phyloP scores from a whole-genome alignment of 2,888 invertebrate species.

The Mactromeris polynyma region DNA sequence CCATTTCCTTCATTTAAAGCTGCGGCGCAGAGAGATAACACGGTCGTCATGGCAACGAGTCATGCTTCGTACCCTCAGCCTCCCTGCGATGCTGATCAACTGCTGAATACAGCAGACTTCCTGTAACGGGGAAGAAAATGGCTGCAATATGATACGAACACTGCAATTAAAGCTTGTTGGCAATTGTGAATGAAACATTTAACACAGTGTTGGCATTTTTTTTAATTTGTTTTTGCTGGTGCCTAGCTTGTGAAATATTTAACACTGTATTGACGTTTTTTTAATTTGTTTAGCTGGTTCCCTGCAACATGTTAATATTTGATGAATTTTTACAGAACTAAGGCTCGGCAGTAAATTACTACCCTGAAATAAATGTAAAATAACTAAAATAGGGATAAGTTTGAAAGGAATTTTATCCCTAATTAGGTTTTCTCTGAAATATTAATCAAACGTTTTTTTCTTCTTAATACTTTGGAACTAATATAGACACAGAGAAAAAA shows the following conservation, averaged over 20 bases:
- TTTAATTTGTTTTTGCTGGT: neutral
- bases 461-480: neutral
- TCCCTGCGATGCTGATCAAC: conserved; percentile 39
- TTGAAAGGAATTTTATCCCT: neutral
- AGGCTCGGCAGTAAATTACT: neutral
- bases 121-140: conserved; percentile 32
- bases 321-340: conserved; percentile 14
- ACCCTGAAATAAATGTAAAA: neutral
- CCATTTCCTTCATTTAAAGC: conserved; percentile 56
- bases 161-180: conserved; percentile 32
- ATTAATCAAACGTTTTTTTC: neutral
- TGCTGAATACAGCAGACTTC: conserved; percentile 39
- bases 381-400: conserved; percentile 11
- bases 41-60: conserved; percentile 59
- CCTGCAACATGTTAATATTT: conserved; percentile 17
- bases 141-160: conserved; percentile 42
- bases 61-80: conserved; percentile 61
- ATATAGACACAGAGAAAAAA: neutral
- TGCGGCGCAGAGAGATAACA: conserved; percentile 42
- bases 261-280: conserved; percentile 9
- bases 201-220: conserved; percentile 2
- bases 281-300: conserved; percentile 14
- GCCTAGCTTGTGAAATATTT: neutral
- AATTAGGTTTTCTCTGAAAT: neutral
- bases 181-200: conserved; percentile 27